Evolutionary conservation across 2,888 invertebrate species (phyloP).

Genomic region (Cosmia trapezina): DNA sequence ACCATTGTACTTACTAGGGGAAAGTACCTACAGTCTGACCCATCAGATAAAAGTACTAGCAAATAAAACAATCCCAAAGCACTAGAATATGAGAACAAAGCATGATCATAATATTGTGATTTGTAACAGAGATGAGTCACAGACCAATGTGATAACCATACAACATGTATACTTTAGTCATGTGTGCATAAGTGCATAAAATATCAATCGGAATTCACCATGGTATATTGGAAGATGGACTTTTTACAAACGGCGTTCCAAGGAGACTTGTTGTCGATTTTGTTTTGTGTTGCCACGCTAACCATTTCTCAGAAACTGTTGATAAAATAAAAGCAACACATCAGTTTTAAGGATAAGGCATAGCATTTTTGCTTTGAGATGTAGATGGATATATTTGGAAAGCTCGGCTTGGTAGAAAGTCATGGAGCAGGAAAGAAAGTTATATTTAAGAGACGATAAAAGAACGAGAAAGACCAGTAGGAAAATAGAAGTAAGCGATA

Average conservation of each 20-base stretch:
- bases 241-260: slow-evolving; percentile 34
- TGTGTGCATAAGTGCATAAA: slow-evolving; percentile 10
- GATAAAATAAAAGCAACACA: slow-evolving; percentile 28
- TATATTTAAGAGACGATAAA: neutral
- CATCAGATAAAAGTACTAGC: neutral
- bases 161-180: neutral
- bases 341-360: slow-evolving; percentile 27
- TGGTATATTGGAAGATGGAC: slow-evolving; percentile 3
- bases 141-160: slow-evolving; percentile 21
- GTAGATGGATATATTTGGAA: neutral
- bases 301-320: slow-evolving; percentile 42
- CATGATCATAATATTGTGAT: neutral
- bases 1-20: neutral
- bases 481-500: neutral
- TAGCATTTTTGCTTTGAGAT: neutral
- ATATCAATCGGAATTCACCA: slow-evolving; percentile 42
- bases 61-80: slow-evolving; percentile 1
- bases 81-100: slow-evolving; percentile 7
- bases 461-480: neutral
- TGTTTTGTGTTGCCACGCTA: slow-evolving; percentile 33
- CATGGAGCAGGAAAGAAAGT: neutral
- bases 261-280: neutral
- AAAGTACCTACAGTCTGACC: neutral
- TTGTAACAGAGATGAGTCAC: slow-evolving; percentile 16
- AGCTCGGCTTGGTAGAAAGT: neutral